A percentile compares a stretch with the other conserved stretches of the same genome.
phyloP scores from a whole-genome alignment of 2,888 invertebrate genomes.

The Drosophila kambysellisi region DNA sequence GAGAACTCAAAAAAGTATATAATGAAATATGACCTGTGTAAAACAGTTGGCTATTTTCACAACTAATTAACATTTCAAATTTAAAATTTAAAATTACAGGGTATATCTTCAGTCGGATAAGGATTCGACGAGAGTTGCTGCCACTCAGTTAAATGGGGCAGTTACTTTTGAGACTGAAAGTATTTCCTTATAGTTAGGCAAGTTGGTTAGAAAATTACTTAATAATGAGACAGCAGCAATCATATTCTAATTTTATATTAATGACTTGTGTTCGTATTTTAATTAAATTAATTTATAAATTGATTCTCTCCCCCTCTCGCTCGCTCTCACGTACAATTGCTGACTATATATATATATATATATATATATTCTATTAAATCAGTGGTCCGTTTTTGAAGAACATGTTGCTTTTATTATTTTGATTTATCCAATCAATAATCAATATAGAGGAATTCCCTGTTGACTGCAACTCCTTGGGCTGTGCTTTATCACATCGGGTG shows the following conservation, averaged over 20 bases:
- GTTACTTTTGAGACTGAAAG: not conserved
- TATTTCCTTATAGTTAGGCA: not conserved
- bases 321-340: not conserved
- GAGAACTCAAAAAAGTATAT: not conserved
- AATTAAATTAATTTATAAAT: not conserved
- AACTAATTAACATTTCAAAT: too few relatives aligned
- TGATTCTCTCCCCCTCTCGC: not conserved
- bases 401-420: not conserved
- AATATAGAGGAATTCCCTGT: not conserved
- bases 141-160: not conserved
- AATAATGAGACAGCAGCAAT: not conserved
- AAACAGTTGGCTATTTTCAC: too few relatives aligned
- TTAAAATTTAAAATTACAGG: not conserved
- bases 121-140: rapidly evolving
- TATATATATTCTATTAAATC: not conserved
- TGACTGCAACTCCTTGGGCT: not conserved
- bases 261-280: not conserved
- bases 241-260: not conserved
- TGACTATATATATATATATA: too few relatives aligned
- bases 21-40: not conserved
- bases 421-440: not conserved
- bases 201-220: not conserved
- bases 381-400: not conserved
- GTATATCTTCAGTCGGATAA: not conserved
- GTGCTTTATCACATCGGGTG: conserved; percentile 1